Evolutionary conservation across 2,888 invertebrate genomes (phyloP), one percentile per base, ranked within the genome.

Genomic region (Leucania comma): DNA sequence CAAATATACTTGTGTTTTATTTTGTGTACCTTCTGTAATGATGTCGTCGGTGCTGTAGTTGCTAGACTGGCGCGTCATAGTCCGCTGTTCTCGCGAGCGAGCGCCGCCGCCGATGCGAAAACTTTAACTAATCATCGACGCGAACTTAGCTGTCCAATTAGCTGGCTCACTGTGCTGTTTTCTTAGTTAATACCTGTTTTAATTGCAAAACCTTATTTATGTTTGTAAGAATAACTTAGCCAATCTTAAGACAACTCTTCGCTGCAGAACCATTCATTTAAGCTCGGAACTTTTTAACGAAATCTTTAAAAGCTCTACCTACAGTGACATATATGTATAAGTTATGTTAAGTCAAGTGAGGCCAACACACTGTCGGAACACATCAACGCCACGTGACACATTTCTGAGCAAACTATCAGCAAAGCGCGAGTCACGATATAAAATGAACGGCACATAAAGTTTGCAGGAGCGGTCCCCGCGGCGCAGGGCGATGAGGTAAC

Each of bases 371-470:
- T 58, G 48, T 59, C 62, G 32, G 26, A 42, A 32, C 29, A 46
- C 50, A 51, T 61, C 22, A 50, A 12, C 22, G 14, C 26, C 50
- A 68, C 32, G 26, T 26, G 63, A 54, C 54, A 67, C 56, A 68
- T 58, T 75, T 68, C 65, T 12, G n/a, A 42, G 6, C 24, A 63
- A 59, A 54, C 38, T 76, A 57, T 26, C 29, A 48, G 57, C 10
- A 54, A 64, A 60, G 53, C 48, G 48, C 53, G 14, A 64, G 32
- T 73, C 79, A 64, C 63, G 56, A 24, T 57, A 29, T 53, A 58
- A 62, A 78, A 63, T 42, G 62, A 66, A 35, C 56, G 57, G 20
- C 64, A 58, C 64, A 56, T 59, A 46, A 65, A 78, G 78, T 69
- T 62, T 20, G 1, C 38, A 9, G 10, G 14, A 80, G 51, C 54